Evolutionary conservation across 2,888 invertebrate species (phyloP), one percentile per base, ranked within the genome.

Genomic region (Aethes cnicana): DNA sequence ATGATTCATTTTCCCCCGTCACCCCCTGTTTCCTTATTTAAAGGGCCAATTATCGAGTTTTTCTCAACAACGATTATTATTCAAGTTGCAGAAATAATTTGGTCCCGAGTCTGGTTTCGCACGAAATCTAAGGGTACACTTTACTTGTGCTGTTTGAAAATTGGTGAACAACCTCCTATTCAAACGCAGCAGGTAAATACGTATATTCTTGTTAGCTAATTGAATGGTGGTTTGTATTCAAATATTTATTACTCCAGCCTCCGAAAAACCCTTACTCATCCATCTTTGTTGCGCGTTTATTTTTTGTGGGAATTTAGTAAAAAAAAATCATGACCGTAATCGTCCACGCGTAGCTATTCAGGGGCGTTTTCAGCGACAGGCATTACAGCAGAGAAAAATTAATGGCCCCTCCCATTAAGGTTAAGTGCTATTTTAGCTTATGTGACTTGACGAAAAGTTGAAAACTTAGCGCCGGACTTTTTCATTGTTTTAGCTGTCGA

Each of bases 391-490:
- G 66, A 69, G 74, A 74, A 73, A 78, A 78, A 80, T 81, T 83
- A 81, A 82, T 80, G 78, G 72, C 70, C 58, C 69, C 64, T 64
- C 69, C 79, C 78, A 82, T 84, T 83, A 82, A 77, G 76, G 81
- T 77, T 80, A 81, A 84, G 82, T 84, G 79, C 76, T 76, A 77
- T 80, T 81, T 81, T 77, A 73, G 77, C 71, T 79, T 73, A 78
- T 81, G 75, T 81, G 78, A 81, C 81, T 82, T 79, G 77, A 70
- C 73, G 71, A 69, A 82, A 82, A 81, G 74, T 77, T 72, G 56
- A 57, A 62, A 79, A 75, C 63, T 79, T 70, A 37, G 59, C 57
- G 53, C 58, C 59, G 54, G 69, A 68, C 63, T 65, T 65, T 66
- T 74, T 74, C 74, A 63, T 65, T 68, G 68, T 65, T 63, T 56